These are phyloP conservation scores for Eulemur rufifrons DNA, from an alignment of 2,113 vertebrate genomes.

Conservation along the genomic window DNA sequence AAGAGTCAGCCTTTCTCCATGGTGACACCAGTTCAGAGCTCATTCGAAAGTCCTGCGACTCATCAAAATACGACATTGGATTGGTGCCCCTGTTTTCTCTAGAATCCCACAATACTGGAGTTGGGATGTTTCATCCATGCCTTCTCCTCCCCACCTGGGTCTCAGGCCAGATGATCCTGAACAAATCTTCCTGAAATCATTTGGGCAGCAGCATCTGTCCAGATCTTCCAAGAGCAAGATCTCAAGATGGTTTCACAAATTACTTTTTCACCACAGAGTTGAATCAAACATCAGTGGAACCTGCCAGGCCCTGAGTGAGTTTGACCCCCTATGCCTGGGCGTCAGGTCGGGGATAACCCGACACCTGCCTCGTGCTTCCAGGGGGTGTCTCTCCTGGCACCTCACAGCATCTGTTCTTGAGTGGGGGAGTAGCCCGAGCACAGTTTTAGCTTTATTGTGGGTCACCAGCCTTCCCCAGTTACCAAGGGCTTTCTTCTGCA, in stretches of 20 bases:
- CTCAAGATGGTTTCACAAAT: background rate
- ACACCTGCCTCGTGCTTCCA: background rate
- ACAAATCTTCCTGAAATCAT: background rate
- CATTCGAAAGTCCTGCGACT: background rate
- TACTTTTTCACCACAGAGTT: background rate
- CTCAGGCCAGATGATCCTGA: background rate
- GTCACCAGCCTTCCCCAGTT: background rate
- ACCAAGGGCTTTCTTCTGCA: background rate
- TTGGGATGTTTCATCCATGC: too few relatives aligned
- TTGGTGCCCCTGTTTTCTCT: background rate
- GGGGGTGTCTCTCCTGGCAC: background rate
- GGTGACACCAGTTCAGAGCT: background rate
- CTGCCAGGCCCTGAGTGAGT: too few relatives aligned
- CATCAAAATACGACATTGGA: background rate
- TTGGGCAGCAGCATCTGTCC: background rate
- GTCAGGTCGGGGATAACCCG: too few relatives aligned
- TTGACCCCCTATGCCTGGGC: too few relatives aligned
- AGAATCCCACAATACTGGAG: background rate
- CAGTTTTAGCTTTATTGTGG: background rate
- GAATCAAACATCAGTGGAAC: background rate
- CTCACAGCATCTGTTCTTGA: background rate
- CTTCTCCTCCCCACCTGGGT: too few relatives aligned
- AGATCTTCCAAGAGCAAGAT: background rate
- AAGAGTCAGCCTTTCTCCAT: background rate
- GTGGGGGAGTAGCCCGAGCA: rapidly evolving